Conservation (phyloP, 64 coral and sea anemone species). For the Montipora capricornis region DNA sequence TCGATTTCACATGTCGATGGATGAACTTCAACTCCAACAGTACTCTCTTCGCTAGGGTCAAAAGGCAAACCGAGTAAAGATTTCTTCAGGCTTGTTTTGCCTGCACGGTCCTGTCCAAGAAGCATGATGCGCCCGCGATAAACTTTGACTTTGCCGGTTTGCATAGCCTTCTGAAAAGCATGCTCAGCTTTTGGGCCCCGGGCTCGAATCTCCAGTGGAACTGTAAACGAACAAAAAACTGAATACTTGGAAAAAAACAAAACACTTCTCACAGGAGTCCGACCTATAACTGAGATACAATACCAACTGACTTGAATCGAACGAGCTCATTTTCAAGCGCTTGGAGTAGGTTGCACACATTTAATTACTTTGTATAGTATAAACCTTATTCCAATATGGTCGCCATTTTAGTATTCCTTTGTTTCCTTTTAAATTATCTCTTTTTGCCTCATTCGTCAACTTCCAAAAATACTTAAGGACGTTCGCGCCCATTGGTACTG, state of each 20-base stretch:
- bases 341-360: too few relatives aligned
- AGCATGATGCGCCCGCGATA: constrained; percentile 71
- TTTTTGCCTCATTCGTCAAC: too few relatives aligned
- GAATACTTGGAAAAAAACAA: not conserved
- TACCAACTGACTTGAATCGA: too few relatives aligned
- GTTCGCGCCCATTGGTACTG: too few relatives aligned
- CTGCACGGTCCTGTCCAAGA: constrained; percentile 60
- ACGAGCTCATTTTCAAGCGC: too few relatives aligned
- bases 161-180: constrained; percentile 47
- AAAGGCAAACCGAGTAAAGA: constrained; percentile 64
- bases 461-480: too few relatives aligned
- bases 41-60: constrained; percentile 54
- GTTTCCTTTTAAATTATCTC: too few relatives aligned
- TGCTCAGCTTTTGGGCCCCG: constrained; percentile 46
- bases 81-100: constrained; percentile 75
- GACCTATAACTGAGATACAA: too few relatives aligned
- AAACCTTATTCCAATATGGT: too few relatives aligned
- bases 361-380: too few relatives aligned
- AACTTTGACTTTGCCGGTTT: constrained; percentile 37
- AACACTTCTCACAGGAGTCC: too few relatives aligned
- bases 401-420: too few relatives aligned
- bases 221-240: not conserved
- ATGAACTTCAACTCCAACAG: constrained; percentile 53
- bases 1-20: constrained; percentile 54
- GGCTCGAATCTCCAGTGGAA: not conserved